Conservation (phyloP, 1,140 invertebrate genomes). For the Oryzaephilus surinamensis region DNA sequence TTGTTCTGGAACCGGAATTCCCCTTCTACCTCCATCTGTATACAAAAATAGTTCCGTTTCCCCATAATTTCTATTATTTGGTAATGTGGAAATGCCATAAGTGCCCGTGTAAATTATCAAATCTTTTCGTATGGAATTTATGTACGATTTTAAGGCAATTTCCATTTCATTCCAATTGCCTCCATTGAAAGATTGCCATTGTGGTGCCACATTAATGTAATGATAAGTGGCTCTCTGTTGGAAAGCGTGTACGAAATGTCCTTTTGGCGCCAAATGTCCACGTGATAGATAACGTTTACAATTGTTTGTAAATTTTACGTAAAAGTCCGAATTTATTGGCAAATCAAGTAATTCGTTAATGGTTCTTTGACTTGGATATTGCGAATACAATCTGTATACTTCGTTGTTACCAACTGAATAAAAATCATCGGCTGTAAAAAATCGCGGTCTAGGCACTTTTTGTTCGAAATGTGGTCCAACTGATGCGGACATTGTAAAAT, state of each 20-base stretch:
- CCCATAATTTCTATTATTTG: constrained; percentile 32
- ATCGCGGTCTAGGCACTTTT: no score
- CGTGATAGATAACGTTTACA: no score
- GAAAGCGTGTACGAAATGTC: constrained; percentile 47
- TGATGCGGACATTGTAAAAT: no score
- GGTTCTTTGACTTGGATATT: no score
- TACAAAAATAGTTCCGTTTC: constrained; percentile 38
- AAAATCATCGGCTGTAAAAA: neutral
- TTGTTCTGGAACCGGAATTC: constrained; percentile 44
- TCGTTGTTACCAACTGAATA: constrained; percentile 24
- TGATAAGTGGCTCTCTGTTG: constrained; percentile 44
- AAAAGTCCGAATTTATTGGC: no score
- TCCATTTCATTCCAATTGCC: constrained; percentile 48
- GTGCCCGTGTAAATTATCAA: constrained; percentile 44
- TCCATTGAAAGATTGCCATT: constrained; percentile 55
- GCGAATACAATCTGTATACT: no score
- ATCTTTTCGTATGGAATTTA: constrained; percentile 18
- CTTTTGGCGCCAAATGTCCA: constrained; percentile 49
- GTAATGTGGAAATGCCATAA: constrained; percentile 36
- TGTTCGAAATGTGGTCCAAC: no score
- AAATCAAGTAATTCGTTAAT: no score
- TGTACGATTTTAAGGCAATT: constrained; percentile 18
- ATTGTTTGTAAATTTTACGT: no score
- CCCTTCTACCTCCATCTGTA: constrained; percentile 32
- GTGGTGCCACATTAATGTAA: constrained; percentile 53